These are phyloP conservation scores for Pangasianodon gigas DNA, from an alignment of 2,113 vertebrate genomes.

Conservation along the genomic window DNA sequence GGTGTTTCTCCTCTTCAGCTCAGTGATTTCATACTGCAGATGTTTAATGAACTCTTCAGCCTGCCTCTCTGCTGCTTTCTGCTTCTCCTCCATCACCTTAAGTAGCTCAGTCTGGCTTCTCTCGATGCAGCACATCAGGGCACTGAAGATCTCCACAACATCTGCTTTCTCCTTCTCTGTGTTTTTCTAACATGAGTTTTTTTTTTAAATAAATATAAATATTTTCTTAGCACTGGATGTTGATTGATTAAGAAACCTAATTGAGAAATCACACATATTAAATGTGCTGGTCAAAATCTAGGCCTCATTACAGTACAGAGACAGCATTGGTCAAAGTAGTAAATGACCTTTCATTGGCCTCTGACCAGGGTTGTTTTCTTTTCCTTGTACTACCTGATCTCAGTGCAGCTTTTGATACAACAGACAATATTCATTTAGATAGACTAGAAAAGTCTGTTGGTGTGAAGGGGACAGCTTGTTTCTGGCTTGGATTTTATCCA, in stretches of 20 bases:
- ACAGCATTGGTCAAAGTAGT: background rate
- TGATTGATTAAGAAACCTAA: too few relatives aligned
- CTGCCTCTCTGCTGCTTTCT: background rate
- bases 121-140: background rate
- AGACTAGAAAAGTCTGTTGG: background rate
- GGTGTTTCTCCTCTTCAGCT: background rate
- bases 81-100: slow-evolving; percentile 7
- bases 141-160: background rate
- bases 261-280: too few relatives aligned
- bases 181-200: background rate
- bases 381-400: background rate
- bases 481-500: background rate
- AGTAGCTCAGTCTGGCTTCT: slow-evolving; percentile 1
- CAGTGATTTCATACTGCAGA: background rate
- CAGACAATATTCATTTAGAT: background rate
- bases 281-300: too few relatives aligned
- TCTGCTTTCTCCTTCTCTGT: background rate
- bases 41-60: slow-evolving; percentile 1
- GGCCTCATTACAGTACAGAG: background rate
- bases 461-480: background rate
- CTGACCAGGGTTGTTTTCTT: background rate
- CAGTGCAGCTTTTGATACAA: background rate
- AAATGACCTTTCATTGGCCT: background rate
- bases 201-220: too few relatives aligned
- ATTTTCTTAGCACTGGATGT: too few relatives aligned